These are phyloP conservation scores for Etheostoma perlongum DNA, from an alignment of 2,797 vertebrate genomes.

Conservation along the genomic window DNA sequence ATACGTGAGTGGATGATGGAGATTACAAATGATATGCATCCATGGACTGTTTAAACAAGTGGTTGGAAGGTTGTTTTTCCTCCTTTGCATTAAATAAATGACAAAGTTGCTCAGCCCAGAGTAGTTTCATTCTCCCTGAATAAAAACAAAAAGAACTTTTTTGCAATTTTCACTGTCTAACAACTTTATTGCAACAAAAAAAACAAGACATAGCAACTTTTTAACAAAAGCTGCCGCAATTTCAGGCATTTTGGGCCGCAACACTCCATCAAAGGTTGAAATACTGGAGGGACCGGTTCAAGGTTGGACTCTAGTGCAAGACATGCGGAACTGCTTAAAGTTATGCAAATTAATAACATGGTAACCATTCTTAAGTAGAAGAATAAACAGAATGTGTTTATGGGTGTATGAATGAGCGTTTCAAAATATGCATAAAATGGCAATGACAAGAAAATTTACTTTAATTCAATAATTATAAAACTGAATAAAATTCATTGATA, in stretches of 20 bases:
- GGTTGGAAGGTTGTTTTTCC: slow-evolving; percentile 48
- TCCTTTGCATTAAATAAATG: slow-evolving; percentile 46
- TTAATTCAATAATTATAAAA: neutral
- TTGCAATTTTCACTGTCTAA: too few species aligned
- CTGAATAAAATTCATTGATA: neutral
- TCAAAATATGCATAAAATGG: neutral
- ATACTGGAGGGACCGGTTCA: neutral
- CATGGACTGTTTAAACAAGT: slow-evolving; percentile 64
- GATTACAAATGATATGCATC: slow-evolving; percentile 60
- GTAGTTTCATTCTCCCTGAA: too few species aligned
- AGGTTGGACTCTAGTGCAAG: neutral
- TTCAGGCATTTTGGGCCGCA: too few species aligned
- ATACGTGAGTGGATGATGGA: slow-evolving; percentile 51
- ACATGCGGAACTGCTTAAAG: slow-evolving; percentile 9
- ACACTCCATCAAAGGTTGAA: too few species aligned
- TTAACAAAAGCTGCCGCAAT: too few species aligned
- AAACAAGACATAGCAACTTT: too few species aligned
- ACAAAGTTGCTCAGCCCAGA: slow-evolving; percentile 20
- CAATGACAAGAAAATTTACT: neutral
- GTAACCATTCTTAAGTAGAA: slow-evolving; percentile 1
- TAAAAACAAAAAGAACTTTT: too few species aligned
- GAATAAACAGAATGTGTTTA: neutral
- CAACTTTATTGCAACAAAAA: too few species aligned
- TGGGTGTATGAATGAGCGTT: neutral
- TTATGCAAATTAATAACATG: slow-evolving; percentile 19